phyloP scores from a whole-genome alignment of 2,113 vertebrate genomes.

The Clarias macrocephalus region DNA sequence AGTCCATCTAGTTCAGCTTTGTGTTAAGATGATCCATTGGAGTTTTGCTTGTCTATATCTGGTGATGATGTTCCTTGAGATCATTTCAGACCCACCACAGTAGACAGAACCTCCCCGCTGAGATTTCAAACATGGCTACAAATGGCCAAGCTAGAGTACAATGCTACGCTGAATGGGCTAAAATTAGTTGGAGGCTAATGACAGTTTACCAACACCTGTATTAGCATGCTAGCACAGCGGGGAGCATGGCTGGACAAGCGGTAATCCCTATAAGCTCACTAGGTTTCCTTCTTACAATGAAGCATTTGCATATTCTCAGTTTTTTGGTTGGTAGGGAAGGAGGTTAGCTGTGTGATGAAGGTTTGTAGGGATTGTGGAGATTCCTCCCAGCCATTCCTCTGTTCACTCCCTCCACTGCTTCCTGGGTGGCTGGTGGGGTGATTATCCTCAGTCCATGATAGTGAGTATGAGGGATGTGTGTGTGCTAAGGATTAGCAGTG shows the following conservation, averaged over 20 bases:
- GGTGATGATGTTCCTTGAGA: slow-evolving; percentile 51
- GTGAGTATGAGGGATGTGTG: slow-evolving; percentile 80
- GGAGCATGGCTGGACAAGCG: slow-evolving; percentile 80
- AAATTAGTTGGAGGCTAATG: slow-evolving; percentile 82
- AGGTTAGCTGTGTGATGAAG: slow-evolving; percentile 67
- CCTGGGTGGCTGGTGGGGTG: slow-evolving; percentile 88
- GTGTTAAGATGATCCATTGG: slow-evolving; percentile 57
- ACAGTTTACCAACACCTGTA: slow-evolving; percentile 94
- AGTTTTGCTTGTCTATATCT: slow-evolving; percentile 27
- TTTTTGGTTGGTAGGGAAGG: slow-evolving; percentile 76
- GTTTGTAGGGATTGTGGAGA: slow-evolving; percentile 10
- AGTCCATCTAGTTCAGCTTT: slow-evolving; percentile 20
- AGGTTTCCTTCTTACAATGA: slow-evolving; percentile 65
- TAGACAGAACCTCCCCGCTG: slow-evolving; percentile 76
- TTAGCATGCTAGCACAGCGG: slow-evolving; percentile 77
- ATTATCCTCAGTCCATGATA: slow-evolving; percentile 71
- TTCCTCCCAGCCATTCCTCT: slow-evolving; percentile 35
- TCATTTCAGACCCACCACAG: slow-evolving; percentile 87
- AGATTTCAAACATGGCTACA: slow-evolving; percentile 75
- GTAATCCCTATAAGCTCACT: slow-evolving; percentile 90
- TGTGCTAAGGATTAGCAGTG: slow-evolving; percentile 86
- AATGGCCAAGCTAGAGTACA: slow-evolving; percentile 76
- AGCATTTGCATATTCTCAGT: slow-evolving; percentile 88
- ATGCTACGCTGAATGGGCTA: slow-evolving; percentile 76
- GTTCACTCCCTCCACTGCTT: slow-evolving; percentile 69